Evolutionary conservation across 2,113 vertebrate species (phyloP).

Genomic region (Scatophagus argus): DNA sequence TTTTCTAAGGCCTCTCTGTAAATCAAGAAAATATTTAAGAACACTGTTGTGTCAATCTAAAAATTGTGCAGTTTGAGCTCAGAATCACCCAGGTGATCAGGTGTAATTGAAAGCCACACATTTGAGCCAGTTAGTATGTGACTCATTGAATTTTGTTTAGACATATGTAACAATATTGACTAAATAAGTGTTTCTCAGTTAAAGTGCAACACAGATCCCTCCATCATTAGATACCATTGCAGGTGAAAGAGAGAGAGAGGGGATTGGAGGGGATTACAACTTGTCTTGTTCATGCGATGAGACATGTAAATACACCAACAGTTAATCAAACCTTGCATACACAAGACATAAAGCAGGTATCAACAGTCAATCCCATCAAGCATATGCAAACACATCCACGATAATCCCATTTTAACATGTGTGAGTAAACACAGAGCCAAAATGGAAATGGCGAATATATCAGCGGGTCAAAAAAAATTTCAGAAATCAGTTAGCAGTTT

Average conservation of each 20-base stretch:
- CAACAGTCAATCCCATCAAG: slow-evolving; percentile 40
- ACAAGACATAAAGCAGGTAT: slow-evolving; percentile 13
- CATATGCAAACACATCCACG: not conserved
- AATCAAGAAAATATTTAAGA: not conserved
- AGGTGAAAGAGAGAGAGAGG: not conserved
- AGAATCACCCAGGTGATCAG: not conserved
- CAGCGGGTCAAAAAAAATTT: not conserved
- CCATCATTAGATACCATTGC: not conserved
- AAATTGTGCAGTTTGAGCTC: not conserved
- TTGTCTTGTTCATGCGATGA: not conserved
- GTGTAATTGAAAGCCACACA: not conserved
- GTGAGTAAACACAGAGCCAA: slow-evolving; percentile 45
- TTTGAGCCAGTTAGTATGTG: not conserved
- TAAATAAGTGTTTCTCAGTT: too few species aligned
- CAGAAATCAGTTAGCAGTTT: too few species aligned
- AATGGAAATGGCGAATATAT: slow-evolving; percentile 44
- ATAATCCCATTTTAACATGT: slow-evolving; percentile 60
- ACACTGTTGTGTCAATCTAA: not conserved
- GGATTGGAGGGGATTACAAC: not conserved
- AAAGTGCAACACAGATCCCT: not conserved
- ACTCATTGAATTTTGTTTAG: not conserved
- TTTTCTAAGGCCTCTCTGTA: too few species aligned
- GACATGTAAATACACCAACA: slow-evolving; percentile 5
- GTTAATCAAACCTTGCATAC: not conserved
- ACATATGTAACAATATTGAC: too few species aligned